phyloP scores from a whole-genome alignment of 2,888 invertebrate species.

The Spisula subtruncata region DNA sequence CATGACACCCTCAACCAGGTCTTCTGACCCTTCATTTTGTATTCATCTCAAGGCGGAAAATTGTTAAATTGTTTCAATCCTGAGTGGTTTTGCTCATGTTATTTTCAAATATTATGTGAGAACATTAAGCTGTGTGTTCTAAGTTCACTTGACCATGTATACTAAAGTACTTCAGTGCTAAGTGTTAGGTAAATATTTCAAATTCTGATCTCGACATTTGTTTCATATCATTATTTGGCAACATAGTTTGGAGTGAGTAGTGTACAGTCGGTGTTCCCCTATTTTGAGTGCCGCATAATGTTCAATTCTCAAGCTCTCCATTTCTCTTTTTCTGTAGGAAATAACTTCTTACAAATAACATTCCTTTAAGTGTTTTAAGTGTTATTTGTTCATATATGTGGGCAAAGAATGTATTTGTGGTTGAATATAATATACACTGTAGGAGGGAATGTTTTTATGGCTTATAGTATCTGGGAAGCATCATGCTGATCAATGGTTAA shows the following conservation, averaged over 20 bases:
- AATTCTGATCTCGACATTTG: constrained; percentile 2
- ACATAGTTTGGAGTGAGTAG: background rate
- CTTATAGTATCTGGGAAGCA: background rate
- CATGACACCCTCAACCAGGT: too few relatives aligned
- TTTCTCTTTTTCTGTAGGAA: background rate
- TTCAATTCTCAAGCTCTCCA: background rate
- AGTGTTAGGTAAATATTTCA: constrained; percentile 18
- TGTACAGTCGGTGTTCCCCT: background rate
- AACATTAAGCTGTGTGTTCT: background rate
- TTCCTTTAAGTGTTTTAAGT: background rate
- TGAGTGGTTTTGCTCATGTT: background rate
- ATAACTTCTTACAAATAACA: background rate
- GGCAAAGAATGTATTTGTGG: background rate
- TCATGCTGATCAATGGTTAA: background rate
- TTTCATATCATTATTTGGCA: background rate
- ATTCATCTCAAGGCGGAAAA: too few relatives aligned
- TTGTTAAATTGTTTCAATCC: too few relatives aligned
- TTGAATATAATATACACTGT: too few relatives aligned
- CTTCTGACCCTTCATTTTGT: too few relatives aligned
- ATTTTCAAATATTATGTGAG: background rate
- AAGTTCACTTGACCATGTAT: constrained; percentile 22
- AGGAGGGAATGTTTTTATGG: background rate
- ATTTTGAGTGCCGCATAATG: background rate
- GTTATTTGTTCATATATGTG: background rate
- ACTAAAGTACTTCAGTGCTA: background rate